Evolutionary conservation across 2,113 vertebrate genomes (phyloP), one percentile per base, ranked within the genome.

Genomic region (Grammomys surdaster): DNA sequence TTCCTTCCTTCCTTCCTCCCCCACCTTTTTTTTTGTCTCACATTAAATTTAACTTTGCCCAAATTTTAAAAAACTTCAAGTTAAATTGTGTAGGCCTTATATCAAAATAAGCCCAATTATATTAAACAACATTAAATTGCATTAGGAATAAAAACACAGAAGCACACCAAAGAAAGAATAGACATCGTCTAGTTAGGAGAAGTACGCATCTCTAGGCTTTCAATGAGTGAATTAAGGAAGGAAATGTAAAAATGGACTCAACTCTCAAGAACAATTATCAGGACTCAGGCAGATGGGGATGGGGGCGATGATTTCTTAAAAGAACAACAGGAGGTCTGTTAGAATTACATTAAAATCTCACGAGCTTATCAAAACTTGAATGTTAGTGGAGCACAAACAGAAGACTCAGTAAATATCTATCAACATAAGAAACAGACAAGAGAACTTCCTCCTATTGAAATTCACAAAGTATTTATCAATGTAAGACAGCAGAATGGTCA

Each of bases 341-440:
- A 58, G 13, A 40, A 69, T 70, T n/a, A 54, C 60, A 87, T 80
- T 93, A 95, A 96, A 95, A 95, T 24, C 56, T 90, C 51, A 85
- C 70, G 54, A 95, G 95, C 85, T 94, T 10, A 90, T 88, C 31
- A 92, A 76, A 96, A 56, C 13, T 82, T 72, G 76, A 69, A 93
- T 91, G 54, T 93, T 89, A 95, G 81, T 70, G 19, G 75, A 33
- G 43, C 70, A 67, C 12, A 13, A 80, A 90, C 8, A 93, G 73
- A 54, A 91, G 60, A 94, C 69, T 95, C 80, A 88, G 40, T 82
- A 86, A 76, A 11, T 58, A 89, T 26, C 17, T 58, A 89, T 26
- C 17, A 31, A 75, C 69, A 56, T 43, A 88, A 90, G 76, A 88
- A 96, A 93, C 17, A 70, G 67, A 85, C 43, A 51, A 51, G 48